phyloP scores from a whole-genome alignment of 2,113 vertebrate species.

The Pangasianodon hypophthalmus region DNA sequence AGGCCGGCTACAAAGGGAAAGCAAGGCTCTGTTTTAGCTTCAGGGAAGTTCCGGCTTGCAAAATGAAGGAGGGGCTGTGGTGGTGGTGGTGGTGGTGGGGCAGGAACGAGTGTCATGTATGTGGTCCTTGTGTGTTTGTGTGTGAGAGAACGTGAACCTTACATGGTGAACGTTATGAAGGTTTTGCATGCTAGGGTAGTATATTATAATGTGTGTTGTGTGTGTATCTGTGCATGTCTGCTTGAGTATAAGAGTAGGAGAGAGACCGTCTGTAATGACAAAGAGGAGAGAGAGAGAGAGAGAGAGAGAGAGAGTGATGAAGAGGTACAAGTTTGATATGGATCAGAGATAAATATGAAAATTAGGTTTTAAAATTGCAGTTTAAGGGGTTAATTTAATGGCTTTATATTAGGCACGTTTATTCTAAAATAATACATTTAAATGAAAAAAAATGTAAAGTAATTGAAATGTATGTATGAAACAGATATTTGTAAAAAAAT shows the following conservation, averaged over 20 bases:
- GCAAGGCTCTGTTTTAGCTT: constrained; percentile 25
- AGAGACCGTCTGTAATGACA: not conserved
- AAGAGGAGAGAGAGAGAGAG: not conserved
- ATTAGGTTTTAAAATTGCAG: not conserved
- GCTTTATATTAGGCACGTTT: not conserved
- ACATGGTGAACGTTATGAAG: not conserved
- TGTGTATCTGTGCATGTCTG: not conserved
- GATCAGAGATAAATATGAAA: too few species aligned
- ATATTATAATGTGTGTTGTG: not conserved
- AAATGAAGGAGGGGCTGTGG: not conserved
- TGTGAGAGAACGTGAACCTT: not conserved
- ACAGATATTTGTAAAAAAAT: too few species aligned
- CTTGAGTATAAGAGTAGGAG: not conserved
- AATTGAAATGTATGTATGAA: too few species aligned
- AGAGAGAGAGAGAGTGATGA: not conserved
- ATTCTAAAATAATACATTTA: not conserved
- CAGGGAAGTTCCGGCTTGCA: constrained; percentile 12
- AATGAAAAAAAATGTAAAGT: not conserved
- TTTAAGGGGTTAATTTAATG: not conserved
- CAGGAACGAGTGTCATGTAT: not conserved
- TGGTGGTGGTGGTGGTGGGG: not conserved
- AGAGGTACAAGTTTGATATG: too few species aligned
- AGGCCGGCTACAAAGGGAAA: constrained; percentile 5
- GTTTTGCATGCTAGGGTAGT: not conserved
- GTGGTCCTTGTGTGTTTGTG: constrained; percentile 23